Base-by-base conservation (phyloP, 2,113 vertebrate species). In the Sinocyclocheilus anophthalmus region DNA sequence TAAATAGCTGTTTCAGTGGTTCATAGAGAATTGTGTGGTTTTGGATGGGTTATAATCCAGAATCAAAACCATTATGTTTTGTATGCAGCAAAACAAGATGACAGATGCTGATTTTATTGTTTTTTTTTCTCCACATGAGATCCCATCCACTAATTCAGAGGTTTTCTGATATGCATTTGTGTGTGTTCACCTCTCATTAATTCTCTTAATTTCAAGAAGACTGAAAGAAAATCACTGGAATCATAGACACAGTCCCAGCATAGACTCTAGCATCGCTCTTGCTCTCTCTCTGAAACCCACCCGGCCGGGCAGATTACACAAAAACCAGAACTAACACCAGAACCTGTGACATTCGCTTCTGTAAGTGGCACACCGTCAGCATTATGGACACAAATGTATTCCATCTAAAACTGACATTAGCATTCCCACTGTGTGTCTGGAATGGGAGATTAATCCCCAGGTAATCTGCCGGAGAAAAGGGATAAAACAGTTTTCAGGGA, bases 381-480 rank as follows among this genome's bases (percentile, higher is more conserved):
- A 84, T 84, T 84, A 84, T 55, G 50, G 82, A 73, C 82, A 84
- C 69, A 84, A 75, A 57, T 84, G 48, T 84, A 73, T 75, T 73
- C 82, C 50, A 57, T 73, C 82, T 73, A 22, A 84, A 53, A 72
- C 81, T 55, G 81, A 84, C 82, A 84, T 84, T 84, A 73, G 82
- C 69, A 84, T 84, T 84, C 82, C 69, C 69, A 73, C 50, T 22
- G 69, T 73, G 48, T 70, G 82, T 84, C 82, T 84, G 82, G 69
- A 84, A 84, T 59, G 69, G 69, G 50, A 84, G 69, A 84, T 73
- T 84, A 84, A 84, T 84, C 82, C 82, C 33, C 82, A 84, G 33
- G 33, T 73, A 73, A 84, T 84, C 82, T 84, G 50, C 53, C 13
- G 39, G 50, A 84, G 82, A 39, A 84, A 84, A 59, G 33, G 67